These are phyloP conservation scores for Eubasilissa splendida DNA, from an alignment of 2,888 invertebrate species.

Conservation along the genomic window DNA sequence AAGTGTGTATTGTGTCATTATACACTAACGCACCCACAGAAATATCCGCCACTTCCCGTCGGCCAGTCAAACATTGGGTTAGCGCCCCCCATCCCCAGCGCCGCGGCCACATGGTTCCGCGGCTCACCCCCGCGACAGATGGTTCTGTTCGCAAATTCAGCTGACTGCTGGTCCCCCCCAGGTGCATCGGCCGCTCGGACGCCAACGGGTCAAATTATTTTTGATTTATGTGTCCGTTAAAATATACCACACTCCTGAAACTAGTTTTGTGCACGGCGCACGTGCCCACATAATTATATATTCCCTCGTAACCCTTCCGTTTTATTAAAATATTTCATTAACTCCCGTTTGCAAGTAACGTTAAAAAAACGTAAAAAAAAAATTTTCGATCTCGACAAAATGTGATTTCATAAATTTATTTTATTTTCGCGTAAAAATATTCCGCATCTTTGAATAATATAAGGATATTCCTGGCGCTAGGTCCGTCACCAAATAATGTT, in stretches of 20 bases:
- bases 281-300: background rate
- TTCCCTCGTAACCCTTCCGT: too few species aligned
- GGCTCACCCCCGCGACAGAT: conserved; percentile 28
- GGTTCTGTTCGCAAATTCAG: conserved; percentile 22
- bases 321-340: too few species aligned
- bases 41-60: background rate
- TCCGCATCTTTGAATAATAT: too few species aligned
- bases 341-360: too few species aligned
- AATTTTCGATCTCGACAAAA: too few species aligned
- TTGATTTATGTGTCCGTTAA: conserved; percentile 10
- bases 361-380: too few species aligned
- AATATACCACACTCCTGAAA: background rate
- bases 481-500: too few species aligned
- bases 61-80: background rate
- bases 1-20: too few species aligned
- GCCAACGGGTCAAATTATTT: conserved; percentile 26
- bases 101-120: background rate
- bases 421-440: too few species aligned
- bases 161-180: background rate
- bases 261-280: background rate
- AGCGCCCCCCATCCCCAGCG: background rate
- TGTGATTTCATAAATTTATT: too few species aligned
- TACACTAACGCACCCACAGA: background rate
- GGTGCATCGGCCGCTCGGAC: background rate
- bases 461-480: too few species aligned